phyloP scores from a whole-genome alignment of 2,113 vertebrate genomes.

The human (Homo sapiens) region GRCh38 chr2:75950001-75950500 shows the following conservation, averaged over 20 bases:
- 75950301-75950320: background rate
- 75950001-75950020: background rate
- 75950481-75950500: background rate
- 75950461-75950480: background rate
- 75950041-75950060: constrained; percentile 34
- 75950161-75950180: background rate
- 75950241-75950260: background rate
- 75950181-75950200: background rate
- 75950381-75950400: background rate
- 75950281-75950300: background rate
- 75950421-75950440: background rate
- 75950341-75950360: background rate
- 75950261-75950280: background rate
- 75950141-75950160: constrained; percentile 40
- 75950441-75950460: background rate
- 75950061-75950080: constrained; percentile 34
- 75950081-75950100: constrained; percentile 32
- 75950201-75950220: background rate
- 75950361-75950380: background rate
- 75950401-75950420: background rate
- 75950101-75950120: background rate
- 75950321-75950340: background rate
- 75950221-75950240: background rate
- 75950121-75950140: background rate
- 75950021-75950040: constrained; percentile 26